Percentiles rank a stretch among this genome's conserved stretches.
Conservation (phyloP, 2,888 invertebrate genomes). For the Calephelis perditalis region DNA sequence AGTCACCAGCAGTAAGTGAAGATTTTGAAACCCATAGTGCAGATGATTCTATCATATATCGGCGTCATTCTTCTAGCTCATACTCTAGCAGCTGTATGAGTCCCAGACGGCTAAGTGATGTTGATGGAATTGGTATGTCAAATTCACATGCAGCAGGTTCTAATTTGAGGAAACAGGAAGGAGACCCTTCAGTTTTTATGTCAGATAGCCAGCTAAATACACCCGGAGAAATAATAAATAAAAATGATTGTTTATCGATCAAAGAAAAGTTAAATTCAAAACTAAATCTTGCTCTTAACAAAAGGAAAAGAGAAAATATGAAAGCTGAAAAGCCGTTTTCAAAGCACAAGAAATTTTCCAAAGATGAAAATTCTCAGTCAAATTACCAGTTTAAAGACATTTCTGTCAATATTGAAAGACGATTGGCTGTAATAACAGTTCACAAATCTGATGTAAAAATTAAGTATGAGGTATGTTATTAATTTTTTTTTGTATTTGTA, state of each 20-base stretch:
- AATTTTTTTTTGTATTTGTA: not conserved
- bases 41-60: constrained; percentile 88
- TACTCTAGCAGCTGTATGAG: constrained; percentile 85
- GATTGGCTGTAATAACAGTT: constrained; percentile 59
- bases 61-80: constrained; percentile 90
- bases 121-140: constrained; percentile 46
- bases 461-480: constrained; percentile 49
- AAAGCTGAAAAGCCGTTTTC: constrained; percentile 54
- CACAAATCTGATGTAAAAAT: constrained; percentile 45
- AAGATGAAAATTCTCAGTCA: constrained; percentile 30
- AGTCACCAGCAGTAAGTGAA: constrained; percentile 79
- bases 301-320: constrained; percentile 56
- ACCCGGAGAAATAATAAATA: constrained; percentile 54
- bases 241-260: constrained; percentile 62
- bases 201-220: constrained; percentile 34
- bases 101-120: constrained; percentile 78
- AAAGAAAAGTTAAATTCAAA: constrained; percentile 68
- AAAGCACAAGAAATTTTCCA: constrained; percentile 51
- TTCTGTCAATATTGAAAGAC: constrained; percentile 49
- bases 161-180: constrained; percentile 32
- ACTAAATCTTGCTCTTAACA: constrained; percentile 62
- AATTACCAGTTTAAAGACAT: constrained; percentile 44
- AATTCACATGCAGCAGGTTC: constrained; percentile 30
- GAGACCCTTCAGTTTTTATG: constrained; percentile 35
- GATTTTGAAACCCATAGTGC: constrained; percentile 80